Evolutionary conservation across 2,888 invertebrate species (phyloP).

Genomic region (Drosophila algonquin): DNA sequence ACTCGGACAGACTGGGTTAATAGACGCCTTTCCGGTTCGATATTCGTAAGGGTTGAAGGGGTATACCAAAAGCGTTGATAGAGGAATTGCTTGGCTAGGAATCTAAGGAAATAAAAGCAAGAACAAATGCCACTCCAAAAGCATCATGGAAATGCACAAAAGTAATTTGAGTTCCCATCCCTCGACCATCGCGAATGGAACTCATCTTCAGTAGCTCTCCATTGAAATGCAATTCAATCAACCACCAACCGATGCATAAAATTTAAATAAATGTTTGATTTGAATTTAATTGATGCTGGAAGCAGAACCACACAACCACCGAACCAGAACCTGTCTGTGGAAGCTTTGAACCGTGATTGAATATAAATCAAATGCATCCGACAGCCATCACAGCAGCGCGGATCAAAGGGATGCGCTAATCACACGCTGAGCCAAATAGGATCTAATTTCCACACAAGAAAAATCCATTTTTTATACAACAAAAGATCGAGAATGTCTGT

Average conservation of each 20-base stretch:
- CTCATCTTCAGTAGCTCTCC: slow-evolving; percentile 34
- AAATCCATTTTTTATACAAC: slow-evolving; percentile 57
- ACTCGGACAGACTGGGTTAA: slow-evolving; percentile 46
- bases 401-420: slow-evolving; percentile 78
- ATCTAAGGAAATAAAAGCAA: too few species aligned
- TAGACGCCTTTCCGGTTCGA: slow-evolving; percentile 74
- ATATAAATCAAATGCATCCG: slow-evolving; percentile 53
- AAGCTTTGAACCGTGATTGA: slow-evolving; percentile 46
- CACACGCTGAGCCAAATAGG: slow-evolving; percentile 80
- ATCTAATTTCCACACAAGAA: slow-evolving; percentile 79
- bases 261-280: slow-evolving; percentile 82
- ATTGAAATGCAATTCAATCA: slow-evolving; percentile 62
- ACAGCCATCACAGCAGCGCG: slow-evolving; percentile 15
- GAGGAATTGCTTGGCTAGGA: too few species aligned
- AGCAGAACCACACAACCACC: slow-evolving; percentile 25
- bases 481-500: slow-evolving; percentile 7
- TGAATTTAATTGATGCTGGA: slow-evolving; percentile 76
- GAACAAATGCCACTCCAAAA: too few species aligned
- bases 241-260: slow-evolving; percentile 77
- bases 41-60: slow-evolving; percentile 20
- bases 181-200: slow-evolving; percentile 5
- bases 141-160: background rate
- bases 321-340: slow-evolving; percentile 41
- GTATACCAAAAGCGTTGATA: too few species aligned
- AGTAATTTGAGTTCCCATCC: background rate